Evolutionary conservation across 2,888 invertebrate genomes (phyloP).

Genomic region (Heterodera filipjevi): DNA sequence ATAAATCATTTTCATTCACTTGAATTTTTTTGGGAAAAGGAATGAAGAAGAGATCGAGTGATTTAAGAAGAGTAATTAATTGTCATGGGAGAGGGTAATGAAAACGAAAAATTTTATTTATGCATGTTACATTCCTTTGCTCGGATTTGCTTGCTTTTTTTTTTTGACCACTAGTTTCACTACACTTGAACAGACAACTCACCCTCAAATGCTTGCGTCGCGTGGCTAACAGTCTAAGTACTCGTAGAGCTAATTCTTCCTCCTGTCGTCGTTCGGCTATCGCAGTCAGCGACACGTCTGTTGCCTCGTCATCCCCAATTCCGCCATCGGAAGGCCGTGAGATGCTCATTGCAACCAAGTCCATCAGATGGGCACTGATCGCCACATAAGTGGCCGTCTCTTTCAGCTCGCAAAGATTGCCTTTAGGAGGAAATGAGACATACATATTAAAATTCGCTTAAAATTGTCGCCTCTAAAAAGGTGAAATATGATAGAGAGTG

Average conservation of each 20-base stretch:
- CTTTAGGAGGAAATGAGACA: background rate
- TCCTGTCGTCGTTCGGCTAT: background rate
- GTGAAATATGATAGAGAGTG: too few relatives aligned
- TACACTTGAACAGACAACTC: too few relatives aligned
- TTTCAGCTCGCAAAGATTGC: constrained; percentile 49
- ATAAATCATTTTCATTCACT: too few relatives aligned
- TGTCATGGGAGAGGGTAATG: too few relatives aligned
- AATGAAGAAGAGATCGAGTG: too few relatives aligned
- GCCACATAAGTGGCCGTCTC: constrained; percentile 50
- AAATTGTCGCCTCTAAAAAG: too few relatives aligned
- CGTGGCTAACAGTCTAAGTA: constrained; percentile 28
- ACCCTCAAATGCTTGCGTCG: background rate
- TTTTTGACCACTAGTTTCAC: background rate
- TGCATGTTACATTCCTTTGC: too few relatives aligned
- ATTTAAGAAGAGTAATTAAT: too few relatives aligned
- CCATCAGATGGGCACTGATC: constrained; percentile 42
- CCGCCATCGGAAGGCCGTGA: background rate
- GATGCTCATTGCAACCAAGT: constrained; percentile 27
- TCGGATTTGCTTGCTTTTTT: background rate
- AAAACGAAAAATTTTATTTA: too few relatives aligned
- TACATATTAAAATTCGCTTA: too few relatives aligned
- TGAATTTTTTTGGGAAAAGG: too few relatives aligned
- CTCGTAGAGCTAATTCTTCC: constrained; percentile 22
- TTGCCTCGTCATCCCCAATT: background rate
- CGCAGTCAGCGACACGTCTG: background rate